Conservation (phyloP, 2,888 invertebrate genomes). For the Diaprepes abbreviatus region DNA sequence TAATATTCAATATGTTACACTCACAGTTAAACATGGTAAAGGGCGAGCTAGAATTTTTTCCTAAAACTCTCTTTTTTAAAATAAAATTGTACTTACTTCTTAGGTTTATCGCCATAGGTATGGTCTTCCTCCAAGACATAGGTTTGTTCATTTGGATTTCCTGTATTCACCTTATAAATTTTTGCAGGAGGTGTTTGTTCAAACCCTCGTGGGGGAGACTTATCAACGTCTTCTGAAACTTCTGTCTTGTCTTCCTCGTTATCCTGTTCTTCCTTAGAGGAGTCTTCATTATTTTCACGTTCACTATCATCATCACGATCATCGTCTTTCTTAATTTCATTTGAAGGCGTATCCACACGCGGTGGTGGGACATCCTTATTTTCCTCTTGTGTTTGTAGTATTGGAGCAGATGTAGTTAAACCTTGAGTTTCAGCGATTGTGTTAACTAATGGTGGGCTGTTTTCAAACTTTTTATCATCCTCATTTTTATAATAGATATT, state of each 20-base stretch:
- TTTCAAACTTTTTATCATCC: background rate
- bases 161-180: slow-evolving; percentile 30
- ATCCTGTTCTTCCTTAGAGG: background rate
- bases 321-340: slow-evolving; percentile 15
- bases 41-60: too few relatives aligned
- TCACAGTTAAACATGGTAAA: too few relatives aligned
- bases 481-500: background rate
- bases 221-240: too few relatives aligned
- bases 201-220: slow-evolving; percentile 19
- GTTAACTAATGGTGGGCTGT: background rate
- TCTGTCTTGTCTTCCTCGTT: background rate
- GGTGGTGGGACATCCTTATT: background rate
- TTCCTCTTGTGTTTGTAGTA: background rate
- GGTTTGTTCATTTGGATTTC: slow-evolving; percentile 40
- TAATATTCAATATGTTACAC: too few relatives aligned
- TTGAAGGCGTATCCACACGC: slow-evolving; percentile 32
- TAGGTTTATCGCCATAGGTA: slow-evolving; percentile 32
- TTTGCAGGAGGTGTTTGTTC: background rate
- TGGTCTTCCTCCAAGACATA: slow-evolving; percentile 41
- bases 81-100: slow-evolving; percentile 34
- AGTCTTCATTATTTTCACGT: background rate
- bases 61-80: too few relatives aligned
- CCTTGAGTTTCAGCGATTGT: background rate
- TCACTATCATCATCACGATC: background rate
- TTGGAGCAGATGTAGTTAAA: background rate